Base-by-base conservation (phyloP, 2,888 invertebrate species). In the Hymenopus coronatus region DNA sequence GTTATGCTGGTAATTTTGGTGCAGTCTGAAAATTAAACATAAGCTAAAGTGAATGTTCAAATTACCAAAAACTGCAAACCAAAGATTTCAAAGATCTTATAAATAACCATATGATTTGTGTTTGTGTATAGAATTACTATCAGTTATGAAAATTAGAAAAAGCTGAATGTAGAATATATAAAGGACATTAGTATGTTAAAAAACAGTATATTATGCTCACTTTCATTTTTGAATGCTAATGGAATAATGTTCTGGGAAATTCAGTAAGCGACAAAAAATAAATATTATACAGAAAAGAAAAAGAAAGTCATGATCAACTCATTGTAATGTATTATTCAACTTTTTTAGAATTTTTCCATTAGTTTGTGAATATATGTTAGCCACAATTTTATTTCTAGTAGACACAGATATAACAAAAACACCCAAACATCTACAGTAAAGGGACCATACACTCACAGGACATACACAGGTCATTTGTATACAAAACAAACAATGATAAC, bases 1-100 rank as follows among this genome's bases (percentile, higher is more conserved):
- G 25, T 82, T 6, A 87, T 85, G 9, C 87, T 83, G 15, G 90
- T 83, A 83, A 90, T 89, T 46, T 85, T 89, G 25, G 88, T 88
- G 84, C 90, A 90, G 8, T 87, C 90, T 89, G 30, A 70, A 70
- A 70, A 70, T 3, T 70, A 20, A 70, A 70, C 6, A 40, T 40
- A 1, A 2, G 12, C 1, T 9, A 70, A 3, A 70, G 54, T 0
- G 54, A 20, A 70, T 70, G 40, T 40, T 12, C 12, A 12, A 40
- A 40, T 12, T 40, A 40, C 12, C 40, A 40, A 40, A 33, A 7
- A 12, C 6, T 40, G 1, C 40, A 40, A 40, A 40, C 40, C 12
- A 12, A 40, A 40, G 40, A 12, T 40, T 12, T 12, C 12, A 40
- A 6, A 12, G 12, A 6, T 40, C 9, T 40, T 40, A 40, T 2